Conservation (phyloP, 1,140 invertebrate genomes). For the Drosophila nigrodunni region DNA sequence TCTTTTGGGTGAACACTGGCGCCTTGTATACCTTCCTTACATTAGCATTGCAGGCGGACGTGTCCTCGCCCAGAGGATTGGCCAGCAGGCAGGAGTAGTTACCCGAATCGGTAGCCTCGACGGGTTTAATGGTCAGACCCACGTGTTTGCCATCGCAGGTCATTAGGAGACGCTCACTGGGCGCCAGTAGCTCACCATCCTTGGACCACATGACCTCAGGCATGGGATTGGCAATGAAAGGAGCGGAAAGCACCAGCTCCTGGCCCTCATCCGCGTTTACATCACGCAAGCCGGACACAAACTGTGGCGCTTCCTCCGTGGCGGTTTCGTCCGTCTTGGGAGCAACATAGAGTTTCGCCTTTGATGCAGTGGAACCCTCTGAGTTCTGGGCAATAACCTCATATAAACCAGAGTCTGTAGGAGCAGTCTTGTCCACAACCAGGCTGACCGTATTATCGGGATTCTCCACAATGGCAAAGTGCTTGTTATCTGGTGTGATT, state of each 20-base stretch:
- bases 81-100: constrained; percentile 90
- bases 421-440: constrained; percentile 87
- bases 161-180: constrained; percentile 88
- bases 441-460: constrained; percentile 90
- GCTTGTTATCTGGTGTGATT: constrained; percentile 90
- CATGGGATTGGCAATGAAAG: constrained; percentile 93
- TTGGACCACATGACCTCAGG: constrained; percentile 94
- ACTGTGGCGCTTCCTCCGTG: constrained; percentile 90
- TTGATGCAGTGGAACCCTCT: constrained; percentile 89
- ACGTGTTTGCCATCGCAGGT: constrained; percentile 93
- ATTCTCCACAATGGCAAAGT: constrained; percentile 87
- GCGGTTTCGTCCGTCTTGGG: constrained; percentile 87
- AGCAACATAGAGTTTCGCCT: constrained; percentile 89
- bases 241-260: constrained; percentile 87
- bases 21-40: constrained; percentile 92
- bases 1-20: constrained; percentile 92
- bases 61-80: constrained; percentile 91
- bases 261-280: constrained; percentile 91
- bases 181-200: constrained; percentile 88
- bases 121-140: constrained; percentile 90
- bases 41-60: constrained; percentile 88
- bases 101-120: constrained; percentile 90
- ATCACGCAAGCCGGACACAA: constrained; percentile 91
- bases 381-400: constrained; percentile 90
- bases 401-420: constrained; percentile 91